Evolutionary conservation across 2,888 invertebrate species (phyloP), one percentile per base, ranked within the genome.

Genomic region (Epistrophella euchroma): DNA sequence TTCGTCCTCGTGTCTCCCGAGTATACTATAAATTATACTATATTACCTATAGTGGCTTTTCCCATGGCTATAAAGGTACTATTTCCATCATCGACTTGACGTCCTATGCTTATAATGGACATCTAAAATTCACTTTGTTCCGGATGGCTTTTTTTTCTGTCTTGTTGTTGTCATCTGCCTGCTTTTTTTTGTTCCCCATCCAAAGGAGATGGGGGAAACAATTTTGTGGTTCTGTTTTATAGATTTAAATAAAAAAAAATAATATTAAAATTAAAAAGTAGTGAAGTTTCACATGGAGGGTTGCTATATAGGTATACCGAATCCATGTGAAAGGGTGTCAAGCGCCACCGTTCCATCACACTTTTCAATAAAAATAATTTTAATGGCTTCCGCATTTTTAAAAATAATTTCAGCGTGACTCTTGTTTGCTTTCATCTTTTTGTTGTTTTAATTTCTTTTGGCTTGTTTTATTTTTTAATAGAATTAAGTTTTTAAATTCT

Each of bases 71-170:
- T n/a, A n/a, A n/a, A n/a, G n/a, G 6, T 25, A 32, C 32, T 32
- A 32, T 32, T 40, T 35, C 17, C 43, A 9, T 50, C 22, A 55
- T 28, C n/a, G 40, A 56, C 66, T 28, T 22, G 66, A 71, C 45
- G 50, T 47, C 74, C n/a, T n/a, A 66, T 56, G 45, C 76, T 81
- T 72, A 70, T 85, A 85, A 85, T 85, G 85, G 81, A 80, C 75
- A 76, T 84, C 85, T 77, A 70, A 74, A 64, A 81, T 81, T 77
- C 85, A 73, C 81, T 86, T 81, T 81, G 73, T 81, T 81, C 64
- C 64, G 55, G 28, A 32, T 6, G 22, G 25, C 47, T 17, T 19
- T 45, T 22, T 45, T 58, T 62, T 68, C 15, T n/a, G n/a, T n/a
- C 78, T 60, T 62, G 4, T 32, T 4, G 2, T 37, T 50, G 35